phyloP scores from a whole-genome alignment of 2,888 invertebrate genomes.

The Meganola albula region DNA sequence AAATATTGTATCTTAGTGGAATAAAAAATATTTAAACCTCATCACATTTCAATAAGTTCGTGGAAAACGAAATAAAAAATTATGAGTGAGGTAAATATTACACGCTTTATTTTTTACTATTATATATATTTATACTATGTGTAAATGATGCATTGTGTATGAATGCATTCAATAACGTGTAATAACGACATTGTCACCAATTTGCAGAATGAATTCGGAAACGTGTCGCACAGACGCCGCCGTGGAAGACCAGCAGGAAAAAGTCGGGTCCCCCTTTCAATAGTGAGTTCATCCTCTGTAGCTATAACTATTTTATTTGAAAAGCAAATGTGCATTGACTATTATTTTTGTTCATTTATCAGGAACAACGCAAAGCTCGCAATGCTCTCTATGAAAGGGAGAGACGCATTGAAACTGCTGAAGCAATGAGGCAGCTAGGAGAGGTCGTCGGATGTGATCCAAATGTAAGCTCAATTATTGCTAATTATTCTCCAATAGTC shows the following conservation, averaged over 20 bases:
- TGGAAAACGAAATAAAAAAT: too few relatives aligned
- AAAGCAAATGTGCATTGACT: neutral
- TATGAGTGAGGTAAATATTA: too few relatives aligned
- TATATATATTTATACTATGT: too few relatives aligned
- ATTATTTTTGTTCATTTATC: neutral
- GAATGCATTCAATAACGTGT: too few relatives aligned
- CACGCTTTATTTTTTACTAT: too few relatives aligned
- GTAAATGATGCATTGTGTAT: too few relatives aligned
- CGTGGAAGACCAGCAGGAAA: conserved; percentile 40
- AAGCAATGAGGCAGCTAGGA: neutral
- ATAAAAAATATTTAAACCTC: too few relatives aligned
- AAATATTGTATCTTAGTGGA: too few relatives aligned
- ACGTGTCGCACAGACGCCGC: conserved; percentile 11
- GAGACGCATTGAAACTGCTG: neutral
- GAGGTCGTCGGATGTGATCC: neutral
- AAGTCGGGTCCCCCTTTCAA: conserved; percentile 34
- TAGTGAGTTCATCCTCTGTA: conserved; percentile 25
- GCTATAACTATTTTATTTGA: neutral
- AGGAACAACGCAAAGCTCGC: conserved; percentile 19
- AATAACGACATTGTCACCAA: too few relatives aligned
- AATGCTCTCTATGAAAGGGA: neutral
- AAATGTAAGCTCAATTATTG: neutral
- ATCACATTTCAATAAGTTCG: too few relatives aligned
- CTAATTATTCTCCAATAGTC: too few relatives aligned
- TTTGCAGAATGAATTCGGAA: too few relatives aligned